Base-by-base conservation (phyloP, 2,113 vertebrate species). In the Zingel zingel region DNA sequence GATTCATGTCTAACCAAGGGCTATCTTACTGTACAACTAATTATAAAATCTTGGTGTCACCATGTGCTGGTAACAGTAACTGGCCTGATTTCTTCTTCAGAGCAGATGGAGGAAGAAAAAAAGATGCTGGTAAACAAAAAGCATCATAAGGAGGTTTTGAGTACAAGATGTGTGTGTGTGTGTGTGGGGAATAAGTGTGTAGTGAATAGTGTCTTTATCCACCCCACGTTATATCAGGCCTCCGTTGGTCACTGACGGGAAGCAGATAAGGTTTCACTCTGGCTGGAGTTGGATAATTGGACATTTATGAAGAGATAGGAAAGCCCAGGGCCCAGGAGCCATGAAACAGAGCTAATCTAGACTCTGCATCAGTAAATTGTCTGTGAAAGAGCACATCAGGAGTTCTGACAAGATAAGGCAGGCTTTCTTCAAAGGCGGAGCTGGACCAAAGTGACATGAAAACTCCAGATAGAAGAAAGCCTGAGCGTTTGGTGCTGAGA, bases 251-350 rank as follows among this genome's bases (percentile, higher is more conserved):
- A 90, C 67, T 90, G 92, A 92, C 85, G 75, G 91, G 84, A 93
- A 93, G 88, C 90, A 92, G 92, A 94, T 94, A 94, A 92, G 90
- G 86, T 90, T 92, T 88, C 87, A 87, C 90, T 92, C 86, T 79
- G 87, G 89, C 88, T 90, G 85, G 86, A 92, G 88, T 91, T 89
- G 89, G 91, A 92, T 94, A 94, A 94, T 94, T 94, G 90, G 93
- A 93, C 93, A 90, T 94, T 94, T 92, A 93, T 92, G 91, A 90
- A 91, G 87, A 88, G 93, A 94, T 92, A 92, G 93, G 86, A 88
- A 75, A 91, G 80, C 80, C 85, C 69, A 50, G 77, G 81, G 91
- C 89, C 88, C 89, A 91, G 89, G 83, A 94, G 94, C 93, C 91
- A 87, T 92, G 89, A 93, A 91, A 94, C 87, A 90, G 82, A 90